Conservation (phyloP, 2,888 invertebrate genomes). For the Dione juno region DNA sequence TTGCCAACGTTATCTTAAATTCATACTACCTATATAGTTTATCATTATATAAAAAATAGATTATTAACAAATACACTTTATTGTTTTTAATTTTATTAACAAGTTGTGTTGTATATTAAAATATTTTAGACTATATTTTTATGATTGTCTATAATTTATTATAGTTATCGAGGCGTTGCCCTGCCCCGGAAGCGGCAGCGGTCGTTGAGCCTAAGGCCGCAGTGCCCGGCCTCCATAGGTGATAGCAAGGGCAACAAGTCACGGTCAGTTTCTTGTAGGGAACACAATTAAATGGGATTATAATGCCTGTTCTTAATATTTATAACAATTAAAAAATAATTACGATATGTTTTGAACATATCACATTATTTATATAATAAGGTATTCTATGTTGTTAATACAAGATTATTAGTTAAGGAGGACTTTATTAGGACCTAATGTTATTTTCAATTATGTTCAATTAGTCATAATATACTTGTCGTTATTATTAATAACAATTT, state of each 20-base stretch:
- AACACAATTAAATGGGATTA: conserved; percentile 23
- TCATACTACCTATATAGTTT: background rate
- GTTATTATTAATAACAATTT: no score
- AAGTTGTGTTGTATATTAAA: background rate
- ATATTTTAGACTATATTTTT: conserved; percentile 12
- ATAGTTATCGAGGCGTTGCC: conserved; percentile 42
- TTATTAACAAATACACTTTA: background rate
- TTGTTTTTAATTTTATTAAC: conserved; percentile 16
- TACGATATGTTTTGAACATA: background rate
- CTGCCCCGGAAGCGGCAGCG: conserved; percentile 49
- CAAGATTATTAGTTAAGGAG: no score
- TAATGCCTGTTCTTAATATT: conserved; percentile 1
- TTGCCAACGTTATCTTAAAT: no score
- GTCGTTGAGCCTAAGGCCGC: conserved; percentile 49
- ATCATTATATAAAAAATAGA: background rate
- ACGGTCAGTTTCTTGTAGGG: conserved; percentile 45
- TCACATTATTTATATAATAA: background rate
- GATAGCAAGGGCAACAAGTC: conserved; percentile 56
- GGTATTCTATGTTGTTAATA: background rate
- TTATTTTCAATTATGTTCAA: no score
- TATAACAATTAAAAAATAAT: background rate
- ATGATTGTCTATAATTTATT: conserved; percentile 26
- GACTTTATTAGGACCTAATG: no score
- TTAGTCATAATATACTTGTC: no score
- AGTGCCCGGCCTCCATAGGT: conserved; percentile 49